Base-by-base conservation (phyloP, 2,797 vertebrate species). In the Chloroceryle inda region DNA sequence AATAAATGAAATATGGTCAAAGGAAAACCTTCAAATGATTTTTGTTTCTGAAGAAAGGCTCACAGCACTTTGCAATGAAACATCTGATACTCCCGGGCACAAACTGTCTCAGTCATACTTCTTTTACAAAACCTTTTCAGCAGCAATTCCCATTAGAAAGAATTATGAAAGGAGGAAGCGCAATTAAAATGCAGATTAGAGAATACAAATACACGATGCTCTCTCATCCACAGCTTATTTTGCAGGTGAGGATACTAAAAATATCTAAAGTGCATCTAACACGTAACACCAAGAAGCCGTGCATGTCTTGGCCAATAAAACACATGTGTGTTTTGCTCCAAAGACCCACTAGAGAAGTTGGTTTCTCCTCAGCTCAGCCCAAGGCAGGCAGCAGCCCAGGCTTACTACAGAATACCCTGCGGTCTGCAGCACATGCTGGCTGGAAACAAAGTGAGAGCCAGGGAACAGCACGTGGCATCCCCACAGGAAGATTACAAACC, bases 191-290 rank as follows among this genome's bases (percentile, higher is more conserved):
- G 35, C 5, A 37, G 22, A 42, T 5, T 19, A 83, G 37, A 22
- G 14, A 62, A 85, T 9, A 35, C 10, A 24, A 0, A 0, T 23
- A 23, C 0, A 0, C 35, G 40, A 47, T 17, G 37, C 59, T 72
- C 26, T 26, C 38, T 45, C 42, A 52, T n/a, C 27, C 21, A 16
- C 3, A 6, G 22, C 37, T 84, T 53, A 31, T 69, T 77, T 56
- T 40, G 50, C 33, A 62, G 1, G 0, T 9, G 13, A 76, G 23
- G 4, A 74, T 2, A 1, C 31, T 44, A 59, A 81, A 88, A 88
- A 26, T 6, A 0, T 7, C 18, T 31, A 14, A 85, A 71, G 19
- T 3, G 5, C 26, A 40, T 37, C 26, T 50, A 45, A 49, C 8
- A 71, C 2, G 0, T 17, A 75, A 38, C 24, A 21, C 19, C 19